Evolutionary conservation across 2,113 vertebrate genomes (phyloP), one percentile per base, ranked within the genome.

Genomic region (Xiphorhynchus elegans): DNA sequence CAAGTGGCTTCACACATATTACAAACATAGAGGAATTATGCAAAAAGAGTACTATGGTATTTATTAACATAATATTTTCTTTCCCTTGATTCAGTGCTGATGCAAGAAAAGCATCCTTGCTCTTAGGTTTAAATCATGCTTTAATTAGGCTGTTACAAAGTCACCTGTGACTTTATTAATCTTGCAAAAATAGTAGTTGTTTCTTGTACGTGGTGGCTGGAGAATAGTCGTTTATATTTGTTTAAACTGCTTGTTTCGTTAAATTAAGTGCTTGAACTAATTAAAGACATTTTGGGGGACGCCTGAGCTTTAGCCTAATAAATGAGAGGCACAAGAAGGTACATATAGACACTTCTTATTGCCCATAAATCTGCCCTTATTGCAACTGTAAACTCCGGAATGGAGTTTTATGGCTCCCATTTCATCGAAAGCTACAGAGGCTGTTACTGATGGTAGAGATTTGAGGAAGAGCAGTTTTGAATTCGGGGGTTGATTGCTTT

Each of bases 401-500:
- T 66, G 80, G 20, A 44, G 56, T 50, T 96, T 95, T 93, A 95
- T 79, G 86, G 59, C 66, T 92, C 73, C 73, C 69, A 18, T 60
- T 90, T 75, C 66, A 35, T 59, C 7, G 10, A 4, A 26, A 84
- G 44, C 52, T 55, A 25, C 39, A 23, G 37, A 67, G 64, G 73
- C 56, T 89, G n/a, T 67, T 84, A 66, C 72, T 84, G 84, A 26
- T 74, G 85, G 17, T 39, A 37, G 78, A 76, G 40, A 76, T 49
- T 83, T 69, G 70, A 93, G 90, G 62, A 74, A 84, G 87, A 92
- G 68, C 59, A 52, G 63, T 47, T 86, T 33, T 33, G 60, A 87
- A 64, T 89, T 90, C 90, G 1, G 91, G 94, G 60, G 59, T 87
- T 93, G 86, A 95, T 95, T 89, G 93, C 86, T 84, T 92, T 93